These are phyloP conservation scores for Elysia chlorotica DNA, from an alignment of 1,140 invertebrate genomes.

Conservation along the genomic window DNA sequence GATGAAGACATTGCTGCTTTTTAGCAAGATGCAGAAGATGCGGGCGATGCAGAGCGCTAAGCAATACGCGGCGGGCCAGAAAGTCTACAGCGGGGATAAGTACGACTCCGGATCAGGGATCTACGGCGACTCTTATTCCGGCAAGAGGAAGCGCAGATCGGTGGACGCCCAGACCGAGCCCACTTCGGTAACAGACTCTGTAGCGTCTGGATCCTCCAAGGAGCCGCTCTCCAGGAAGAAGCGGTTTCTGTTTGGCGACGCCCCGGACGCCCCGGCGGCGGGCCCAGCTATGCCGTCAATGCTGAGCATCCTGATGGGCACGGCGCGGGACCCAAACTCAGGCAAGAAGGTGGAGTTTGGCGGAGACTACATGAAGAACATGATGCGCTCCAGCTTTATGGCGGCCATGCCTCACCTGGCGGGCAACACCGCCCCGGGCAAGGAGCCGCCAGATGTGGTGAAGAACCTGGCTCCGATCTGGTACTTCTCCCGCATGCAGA, in stretches of 20 bases:
- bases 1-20: not conserved
- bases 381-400: not conserved
- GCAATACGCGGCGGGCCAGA: not conserved
- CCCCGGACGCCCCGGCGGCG: not conserved
- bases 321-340: not conserved
- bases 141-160: not conserved
- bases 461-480: not conserved
- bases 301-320: slow-evolving; percentile 3
- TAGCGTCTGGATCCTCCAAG: too few species aligned
- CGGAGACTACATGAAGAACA: not conserved
- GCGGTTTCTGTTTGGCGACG: not conserved
- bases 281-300: not conserved
- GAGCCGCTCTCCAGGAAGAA: not conserved
- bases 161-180: not conserved
- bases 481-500: not conserved
- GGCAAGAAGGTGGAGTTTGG: slow-evolving; percentile 6
- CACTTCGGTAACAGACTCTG: too few species aligned
- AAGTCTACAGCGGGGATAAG: not conserved
- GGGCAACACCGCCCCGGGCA: not conserved
- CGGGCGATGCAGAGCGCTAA: not conserved
- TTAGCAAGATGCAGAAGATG: not conserved
- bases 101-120: not conserved
- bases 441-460: not conserved
- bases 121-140: not conserved
- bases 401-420: not conserved